These are phyloP conservation scores for Oxyteleia sp. DNA, from an alignment of 2,888 invertebrate genomes.

Conservation along the genomic window DNA sequence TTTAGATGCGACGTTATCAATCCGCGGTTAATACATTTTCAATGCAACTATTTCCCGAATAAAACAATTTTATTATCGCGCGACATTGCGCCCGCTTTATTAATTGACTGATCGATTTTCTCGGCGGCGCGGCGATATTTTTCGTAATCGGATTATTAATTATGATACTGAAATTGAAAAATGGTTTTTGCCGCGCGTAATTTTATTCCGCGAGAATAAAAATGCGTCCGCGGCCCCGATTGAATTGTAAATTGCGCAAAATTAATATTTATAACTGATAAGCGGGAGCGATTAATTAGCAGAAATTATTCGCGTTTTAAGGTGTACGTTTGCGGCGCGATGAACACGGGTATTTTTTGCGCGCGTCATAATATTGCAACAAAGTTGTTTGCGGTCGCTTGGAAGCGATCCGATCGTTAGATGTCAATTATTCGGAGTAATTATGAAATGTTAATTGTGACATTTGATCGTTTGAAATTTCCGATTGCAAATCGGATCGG, in stretches of 20 bases:
- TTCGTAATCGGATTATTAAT: slow-evolving; percentile 50
- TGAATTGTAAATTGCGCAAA: slow-evolving; percentile 18
- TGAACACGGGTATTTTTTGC: neutral
- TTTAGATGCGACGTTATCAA: slow-evolving; percentile 51
- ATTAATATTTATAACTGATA: slow-evolving; percentile 26
- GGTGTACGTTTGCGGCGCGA: neutral
- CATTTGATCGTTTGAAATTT: too few relatives aligned
- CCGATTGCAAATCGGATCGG: too few relatives aligned
- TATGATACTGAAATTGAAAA: slow-evolving; percentile 22
- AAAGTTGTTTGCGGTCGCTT: neutral
- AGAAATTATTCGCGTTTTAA: slow-evolving; percentile 6
- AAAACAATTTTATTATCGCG: slow-evolving; percentile 32
- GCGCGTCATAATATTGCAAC: neutral
- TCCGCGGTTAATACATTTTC: slow-evolving; percentile 60
- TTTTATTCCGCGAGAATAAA: neutral
- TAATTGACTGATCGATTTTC: slow-evolving; percentile 29
- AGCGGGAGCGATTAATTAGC: slow-evolving; percentile 15
- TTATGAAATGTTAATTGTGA: too few relatives aligned
- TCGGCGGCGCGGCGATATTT: neutral
- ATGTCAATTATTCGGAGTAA: too few relatives aligned
- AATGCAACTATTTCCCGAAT: slow-evolving; percentile 2
- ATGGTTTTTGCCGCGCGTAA: neutral
- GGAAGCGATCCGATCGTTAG: too few relatives aligned
- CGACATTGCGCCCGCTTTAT: slow-evolving; percentile 25
- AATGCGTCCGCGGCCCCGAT: slow-evolving; percentile 11